Conservation (phyloP, 2,888 invertebrate genomes). For the Dicyrtoma fusca region DNA sequence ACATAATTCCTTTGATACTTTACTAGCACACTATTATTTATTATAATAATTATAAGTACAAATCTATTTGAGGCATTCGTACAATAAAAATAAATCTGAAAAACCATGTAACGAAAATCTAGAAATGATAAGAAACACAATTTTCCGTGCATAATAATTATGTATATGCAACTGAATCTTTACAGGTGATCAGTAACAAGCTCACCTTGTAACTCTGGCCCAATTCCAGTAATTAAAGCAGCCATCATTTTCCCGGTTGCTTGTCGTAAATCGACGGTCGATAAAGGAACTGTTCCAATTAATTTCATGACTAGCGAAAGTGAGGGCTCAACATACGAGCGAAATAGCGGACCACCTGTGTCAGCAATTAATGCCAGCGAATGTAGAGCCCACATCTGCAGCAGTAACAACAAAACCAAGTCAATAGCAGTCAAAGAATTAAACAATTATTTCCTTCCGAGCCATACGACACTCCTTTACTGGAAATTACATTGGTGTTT, state of each 20-base stretch:
- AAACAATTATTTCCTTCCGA: too few species aligned
- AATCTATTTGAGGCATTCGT: background rate
- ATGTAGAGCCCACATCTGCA: slow-evolving; percentile 91
- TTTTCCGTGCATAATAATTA: background rate
- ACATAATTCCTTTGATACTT: too few species aligned
- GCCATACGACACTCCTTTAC: too few species aligned
- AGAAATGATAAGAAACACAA: too few species aligned
- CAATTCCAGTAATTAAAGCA: slow-evolving; percentile 95
- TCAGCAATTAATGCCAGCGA: slow-evolving; percentile 94
- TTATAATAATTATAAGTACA: too few species aligned
- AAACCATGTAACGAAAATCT: background rate
- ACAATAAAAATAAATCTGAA: background rate
- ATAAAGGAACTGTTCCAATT: slow-evolving; percentile 85
- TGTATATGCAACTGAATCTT: too few species aligned
- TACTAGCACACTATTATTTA: too few species aligned
- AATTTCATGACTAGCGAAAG: slow-evolving; percentile 87
- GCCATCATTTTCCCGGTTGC: slow-evolving; percentile 91
- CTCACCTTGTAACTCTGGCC: slow-evolving; percentile 91
- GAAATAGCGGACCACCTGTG: slow-evolving; percentile 98
- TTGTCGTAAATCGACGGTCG: slow-evolving; percentile 87
- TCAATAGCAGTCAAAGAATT: too few species aligned
- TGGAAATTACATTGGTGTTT: too few species aligned
- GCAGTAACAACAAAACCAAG: too few species aligned
- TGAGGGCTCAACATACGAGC: slow-evolving; percentile 94
- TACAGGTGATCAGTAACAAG: background rate